Conservation (phyloP, 2,113 vertebrate genomes). For the Mobula hypostoma region DNA sequence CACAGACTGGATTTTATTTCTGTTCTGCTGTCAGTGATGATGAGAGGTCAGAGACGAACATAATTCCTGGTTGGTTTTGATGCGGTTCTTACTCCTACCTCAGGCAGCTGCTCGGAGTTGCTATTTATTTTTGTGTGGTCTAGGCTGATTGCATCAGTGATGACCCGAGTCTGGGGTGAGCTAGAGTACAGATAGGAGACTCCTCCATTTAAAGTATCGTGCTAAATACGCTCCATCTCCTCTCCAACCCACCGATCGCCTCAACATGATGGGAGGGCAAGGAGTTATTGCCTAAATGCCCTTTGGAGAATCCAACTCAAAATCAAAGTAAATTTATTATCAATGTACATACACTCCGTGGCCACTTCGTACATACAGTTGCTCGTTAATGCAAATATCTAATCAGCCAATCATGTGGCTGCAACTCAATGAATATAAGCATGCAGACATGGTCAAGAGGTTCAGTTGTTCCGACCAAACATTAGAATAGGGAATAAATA, state of each 20-base stretch:
- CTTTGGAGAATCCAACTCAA: too few species aligned
- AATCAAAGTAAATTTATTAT: too few species aligned
- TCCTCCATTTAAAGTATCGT: background rate
- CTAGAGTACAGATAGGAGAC: background rate
- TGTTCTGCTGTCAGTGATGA: background rate
- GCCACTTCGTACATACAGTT: too few species aligned
- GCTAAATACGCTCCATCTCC: too few species aligned
- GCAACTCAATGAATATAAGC: too few species aligned
- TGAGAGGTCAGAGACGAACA: constrained; percentile 9
- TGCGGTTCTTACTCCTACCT: background rate
- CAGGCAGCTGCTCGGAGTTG: background rate
- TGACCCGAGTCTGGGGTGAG: background rate
- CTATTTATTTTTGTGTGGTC: constrained; percentile 22
- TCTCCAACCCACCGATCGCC: too few species aligned
- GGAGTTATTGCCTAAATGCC: background rate
- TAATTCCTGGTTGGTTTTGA: constrained; percentile 31
- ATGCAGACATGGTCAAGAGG: too few species aligned
- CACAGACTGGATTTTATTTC: constrained; percentile 10
- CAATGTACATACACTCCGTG: too few species aligned
- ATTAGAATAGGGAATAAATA: too few species aligned
- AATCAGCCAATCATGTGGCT: too few species aligned
- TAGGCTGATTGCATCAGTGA: background rate
- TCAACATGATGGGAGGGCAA: background rate
- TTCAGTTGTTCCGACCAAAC: too few species aligned
- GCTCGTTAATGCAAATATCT: too few species aligned